phyloP scores from a whole-genome alignment of 2,113 vertebrate species.

The Anoura caudifer region DNA sequence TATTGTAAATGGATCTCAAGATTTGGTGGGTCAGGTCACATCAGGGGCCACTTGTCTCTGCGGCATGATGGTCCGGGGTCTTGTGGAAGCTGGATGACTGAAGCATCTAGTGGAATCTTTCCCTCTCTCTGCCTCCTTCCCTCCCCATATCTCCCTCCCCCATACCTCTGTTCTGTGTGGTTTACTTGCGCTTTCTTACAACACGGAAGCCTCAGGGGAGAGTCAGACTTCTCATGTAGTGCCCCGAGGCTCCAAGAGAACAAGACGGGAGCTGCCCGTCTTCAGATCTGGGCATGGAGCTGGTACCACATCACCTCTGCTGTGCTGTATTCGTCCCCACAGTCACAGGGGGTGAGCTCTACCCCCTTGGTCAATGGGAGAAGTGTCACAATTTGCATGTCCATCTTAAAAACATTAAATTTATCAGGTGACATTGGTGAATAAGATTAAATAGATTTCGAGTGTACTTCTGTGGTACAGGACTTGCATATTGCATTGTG shows the following conservation, averaged over 20 bases:
- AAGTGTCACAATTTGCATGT: background rate
- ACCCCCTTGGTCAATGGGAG: background rate
- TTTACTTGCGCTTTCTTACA: background rate
- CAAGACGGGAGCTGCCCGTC: background rate
- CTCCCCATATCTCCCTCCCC: rapidly evolving
- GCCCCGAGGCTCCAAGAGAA: background rate
- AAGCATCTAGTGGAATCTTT: background rate
- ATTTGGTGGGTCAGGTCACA: background rate
- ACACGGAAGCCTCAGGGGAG: background rate
- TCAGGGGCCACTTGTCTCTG: background rate
- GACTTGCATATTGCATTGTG: background rate
- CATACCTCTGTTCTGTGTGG: rapidly evolving
- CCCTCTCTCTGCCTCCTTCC: background rate
- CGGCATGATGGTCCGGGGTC: background rate
- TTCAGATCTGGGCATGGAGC: background rate
- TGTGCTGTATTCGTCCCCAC: background rate
- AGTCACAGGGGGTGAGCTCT: background rate
- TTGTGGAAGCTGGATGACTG: background rate
- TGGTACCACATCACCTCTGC: background rate
- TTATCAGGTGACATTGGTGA: background rate
- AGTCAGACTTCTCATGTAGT: background rate
- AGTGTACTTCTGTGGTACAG: background rate
- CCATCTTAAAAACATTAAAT: background rate
- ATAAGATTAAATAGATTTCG: background rate
- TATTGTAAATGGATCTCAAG: background rate